These are phyloP conservation scores for Gallinago stenura DNA, from an alignment of 2,797 vertebrate genomes.

Conservation along the genomic window DNA sequence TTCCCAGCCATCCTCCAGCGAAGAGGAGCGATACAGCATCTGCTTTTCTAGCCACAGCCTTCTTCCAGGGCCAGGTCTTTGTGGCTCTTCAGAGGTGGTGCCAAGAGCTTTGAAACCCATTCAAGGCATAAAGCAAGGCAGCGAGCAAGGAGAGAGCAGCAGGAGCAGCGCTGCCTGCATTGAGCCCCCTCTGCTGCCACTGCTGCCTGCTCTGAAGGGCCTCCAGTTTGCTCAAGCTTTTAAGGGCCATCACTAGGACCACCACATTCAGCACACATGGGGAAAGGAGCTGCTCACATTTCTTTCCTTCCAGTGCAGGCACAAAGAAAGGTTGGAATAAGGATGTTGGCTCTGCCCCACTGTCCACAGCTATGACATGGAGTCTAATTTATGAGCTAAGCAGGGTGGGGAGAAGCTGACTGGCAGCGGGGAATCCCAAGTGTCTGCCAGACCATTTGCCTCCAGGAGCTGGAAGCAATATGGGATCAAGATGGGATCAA, in stretches of 20 bases:
- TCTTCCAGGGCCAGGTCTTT: too few relatives aligned
- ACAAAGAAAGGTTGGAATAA: background rate
- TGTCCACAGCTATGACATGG: background rate
- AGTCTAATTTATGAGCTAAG: background rate
- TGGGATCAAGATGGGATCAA: background rate
- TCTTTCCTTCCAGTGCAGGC: background rate
- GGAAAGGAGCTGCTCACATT: background rate
- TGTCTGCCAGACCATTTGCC: background rate
- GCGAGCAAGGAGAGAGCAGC: background rate
- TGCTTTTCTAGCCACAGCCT: background rate
- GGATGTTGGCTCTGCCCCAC: background rate
- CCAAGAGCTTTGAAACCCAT: background rate
- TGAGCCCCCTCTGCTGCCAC: background rate
- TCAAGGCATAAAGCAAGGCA: background rate
- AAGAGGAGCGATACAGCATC: background rate
- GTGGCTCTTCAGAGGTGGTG: too few relatives aligned
- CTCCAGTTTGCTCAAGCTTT: background rate
- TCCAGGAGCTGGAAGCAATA: background rate
- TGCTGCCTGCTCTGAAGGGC: background rate
- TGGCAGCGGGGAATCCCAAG: background rate
- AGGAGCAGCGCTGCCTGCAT: background rate
- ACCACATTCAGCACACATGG: accelerated
- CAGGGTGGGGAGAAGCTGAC: background rate
- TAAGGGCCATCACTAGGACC: background rate
- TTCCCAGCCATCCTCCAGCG: background rate